phyloP scores from a whole-genome alignment of 53 echinoderm and acorn worm species.

The Echinometra lucunter region DNA sequence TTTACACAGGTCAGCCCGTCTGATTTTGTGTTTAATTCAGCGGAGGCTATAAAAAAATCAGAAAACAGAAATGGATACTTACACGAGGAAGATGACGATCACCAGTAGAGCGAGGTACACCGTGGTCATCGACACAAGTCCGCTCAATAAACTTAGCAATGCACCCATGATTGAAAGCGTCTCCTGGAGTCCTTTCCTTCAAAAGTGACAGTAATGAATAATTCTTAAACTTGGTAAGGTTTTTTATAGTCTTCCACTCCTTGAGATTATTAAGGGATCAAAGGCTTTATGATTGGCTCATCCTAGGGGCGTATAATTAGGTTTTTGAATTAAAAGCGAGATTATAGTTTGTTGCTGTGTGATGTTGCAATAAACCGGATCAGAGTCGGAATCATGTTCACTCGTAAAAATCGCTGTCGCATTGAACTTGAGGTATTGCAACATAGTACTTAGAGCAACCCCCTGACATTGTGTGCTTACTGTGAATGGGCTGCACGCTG shows the following conservation, averaged over 20 bases:
- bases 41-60: background rate
- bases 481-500: no score
- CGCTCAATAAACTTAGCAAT: background rate
- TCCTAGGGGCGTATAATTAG: no score
- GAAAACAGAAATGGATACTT: background rate
- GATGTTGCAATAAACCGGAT: background rate
- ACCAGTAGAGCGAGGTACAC: background rate
- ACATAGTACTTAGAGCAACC: no score
- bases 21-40: no score
- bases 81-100: background rate
- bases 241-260: background rate
- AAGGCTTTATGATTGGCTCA: no score
- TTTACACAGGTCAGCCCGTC: no score
- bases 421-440: background rate
- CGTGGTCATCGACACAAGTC: background rate
- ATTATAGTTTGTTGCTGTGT: background rate
- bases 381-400: background rate
- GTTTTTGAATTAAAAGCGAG: no score
- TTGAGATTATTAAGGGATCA: background rate
- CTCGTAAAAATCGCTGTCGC: no score
- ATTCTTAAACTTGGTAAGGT: background rate
- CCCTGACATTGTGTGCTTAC: no score
- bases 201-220: background rate
- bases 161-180: slow-evolving; percentile 18
- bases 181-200: background rate